Base-by-base conservation (phyloP, 1,140 invertebrate species). In the Nasonia vitripennis region DNA sequence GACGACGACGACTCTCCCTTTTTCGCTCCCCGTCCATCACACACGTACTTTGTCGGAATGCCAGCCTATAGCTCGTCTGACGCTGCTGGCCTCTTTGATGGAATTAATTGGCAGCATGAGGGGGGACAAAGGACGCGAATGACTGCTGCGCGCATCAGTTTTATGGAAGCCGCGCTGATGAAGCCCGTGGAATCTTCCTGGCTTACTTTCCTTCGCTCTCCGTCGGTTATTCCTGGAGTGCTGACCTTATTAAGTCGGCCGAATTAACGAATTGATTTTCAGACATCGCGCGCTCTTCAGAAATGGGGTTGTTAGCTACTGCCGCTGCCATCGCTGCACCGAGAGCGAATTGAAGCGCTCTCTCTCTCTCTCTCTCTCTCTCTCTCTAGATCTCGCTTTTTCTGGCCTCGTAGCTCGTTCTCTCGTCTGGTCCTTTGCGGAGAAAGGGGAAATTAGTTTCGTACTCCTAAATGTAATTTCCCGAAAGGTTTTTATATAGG, bases 11-110 rank as follows among this genome's bases (percentile, higher is more conserved):
- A 55, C 73, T 86, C 84, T 55, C 83, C 81, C 85, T 87, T 87
- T 89, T 86, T 77, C 86, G 41, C 41, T 45, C 86, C 86, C 88
- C 88, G 88, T 78, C 84, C 68, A 70, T 83, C 23, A 31, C 27
- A 31, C 27, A 75, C 48, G n/a, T 74, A n/a, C 37, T 41, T 75
- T 75, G 71, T 37, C 71, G 34, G 17, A 41, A 75, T 75, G 27
- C 34, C 37, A 37, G 37, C 3, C 31, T 20, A 67, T 6, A 67
- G 73, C 11, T 80, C 27, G 27, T 27, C 34, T 37, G 41, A 12
- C 23, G 51, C 71, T 23, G 20, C 74, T 84, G 6, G 83, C 51
- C 34, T 17, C 37, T 55, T 48, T 70, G 79, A 81, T 37, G 34
- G 79, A 81, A 86, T 86, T 86, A 86, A 86, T 86, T 86, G 55